A percentile compares a stretch with the other conserved stretches of the same genome.
These are phyloP conservation scores for Hydriomena furcata DNA, from an alignment of 2,888 invertebrate genomes.

Conservation along the genomic window DNA sequence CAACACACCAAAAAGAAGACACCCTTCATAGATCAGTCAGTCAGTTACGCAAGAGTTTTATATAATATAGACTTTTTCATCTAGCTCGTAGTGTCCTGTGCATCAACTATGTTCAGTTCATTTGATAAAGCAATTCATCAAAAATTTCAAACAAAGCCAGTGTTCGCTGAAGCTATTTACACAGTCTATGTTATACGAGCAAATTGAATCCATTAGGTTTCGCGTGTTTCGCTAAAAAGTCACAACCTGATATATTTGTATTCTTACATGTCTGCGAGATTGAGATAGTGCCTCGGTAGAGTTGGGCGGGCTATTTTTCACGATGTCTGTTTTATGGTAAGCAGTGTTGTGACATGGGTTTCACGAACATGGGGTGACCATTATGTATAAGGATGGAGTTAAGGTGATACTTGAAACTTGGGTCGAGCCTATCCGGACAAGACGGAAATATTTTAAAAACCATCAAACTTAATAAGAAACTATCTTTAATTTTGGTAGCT, in stretches of 20 bases:
- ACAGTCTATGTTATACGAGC: conserved; percentile 26
- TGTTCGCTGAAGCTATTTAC: conserved; percentile 23
- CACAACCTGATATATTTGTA: conserved; percentile 24
- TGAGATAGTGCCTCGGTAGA: conserved; percentile 14
- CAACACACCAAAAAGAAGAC: no score
- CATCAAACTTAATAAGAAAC: no score
- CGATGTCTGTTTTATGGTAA: conserved; percentile 8
- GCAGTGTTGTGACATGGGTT: conserved; percentile 18
- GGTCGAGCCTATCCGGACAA: no score
- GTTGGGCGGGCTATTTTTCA: conserved; percentile 13
- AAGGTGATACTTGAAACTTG: no score
- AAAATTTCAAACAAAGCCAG: conserved; percentile 35
- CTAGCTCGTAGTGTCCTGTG: no score
- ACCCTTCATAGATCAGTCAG: no score
- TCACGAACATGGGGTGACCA: conserved; percentile 2
- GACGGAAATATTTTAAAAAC: no score
- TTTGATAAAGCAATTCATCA: conserved; percentile 42
- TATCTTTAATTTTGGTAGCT: no score
- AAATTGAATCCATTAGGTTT: conserved; percentile 30
- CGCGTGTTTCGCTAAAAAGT: conserved; percentile 18
- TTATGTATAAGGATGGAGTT: no score
- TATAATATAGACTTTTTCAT: no score
- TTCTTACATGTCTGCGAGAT: conserved; percentile 19
- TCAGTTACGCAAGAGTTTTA: no score
- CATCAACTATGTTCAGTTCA: no score